These are phyloP conservation scores for Sisyra terminalis DNA, from an alignment of 2,888 invertebrate genomes.

Conservation along the genomic window DNA sequence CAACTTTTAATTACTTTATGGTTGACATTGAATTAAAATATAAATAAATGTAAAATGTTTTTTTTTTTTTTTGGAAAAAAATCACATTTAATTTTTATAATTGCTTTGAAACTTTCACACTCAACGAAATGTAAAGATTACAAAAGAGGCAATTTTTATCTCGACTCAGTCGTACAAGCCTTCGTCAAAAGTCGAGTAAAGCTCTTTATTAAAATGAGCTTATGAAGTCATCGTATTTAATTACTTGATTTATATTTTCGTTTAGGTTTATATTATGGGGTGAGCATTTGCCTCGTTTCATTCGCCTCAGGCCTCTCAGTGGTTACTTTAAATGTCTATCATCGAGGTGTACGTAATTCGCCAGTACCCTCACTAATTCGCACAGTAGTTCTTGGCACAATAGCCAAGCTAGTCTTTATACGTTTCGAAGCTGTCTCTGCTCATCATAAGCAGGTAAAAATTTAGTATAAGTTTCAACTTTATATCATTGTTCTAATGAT, in stretches of 20 bases:
- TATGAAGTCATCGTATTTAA: too few species aligned
- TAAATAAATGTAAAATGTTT: too few species aligned
- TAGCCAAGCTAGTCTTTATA: slow-evolving; percentile 58
- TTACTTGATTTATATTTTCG: neutral
- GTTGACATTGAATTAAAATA: too few species aligned
- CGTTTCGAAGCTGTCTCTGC: slow-evolving; percentile 38
- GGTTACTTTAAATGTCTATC: slow-evolving; percentile 71
- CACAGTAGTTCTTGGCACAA: slow-evolving; percentile 53
- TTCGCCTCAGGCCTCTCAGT: slow-evolving; percentile 69
- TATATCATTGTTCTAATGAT: neutral
- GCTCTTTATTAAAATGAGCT: too few species aligned
- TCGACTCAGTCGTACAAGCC: too few species aligned
- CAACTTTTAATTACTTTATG: too few species aligned
- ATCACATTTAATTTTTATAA: too few species aligned
- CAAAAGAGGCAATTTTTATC: too few species aligned
- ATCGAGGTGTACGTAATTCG: slow-evolving; percentile 65
- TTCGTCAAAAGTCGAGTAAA: too few species aligned
- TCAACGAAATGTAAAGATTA: too few species aligned
- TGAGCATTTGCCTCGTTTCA: slow-evolving; percentile 65
- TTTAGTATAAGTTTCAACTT: neutral
- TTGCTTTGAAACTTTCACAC: too few species aligned
- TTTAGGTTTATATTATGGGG: slow-evolving; percentile 69
- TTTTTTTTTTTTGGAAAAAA: too few species aligned
- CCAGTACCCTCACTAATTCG: slow-evolving; percentile 56
- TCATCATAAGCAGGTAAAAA: slow-evolving; percentile 3